Conservation (phyloP, 1,140 invertebrate genomes). For the Leptinotarsa defecta region DNA sequence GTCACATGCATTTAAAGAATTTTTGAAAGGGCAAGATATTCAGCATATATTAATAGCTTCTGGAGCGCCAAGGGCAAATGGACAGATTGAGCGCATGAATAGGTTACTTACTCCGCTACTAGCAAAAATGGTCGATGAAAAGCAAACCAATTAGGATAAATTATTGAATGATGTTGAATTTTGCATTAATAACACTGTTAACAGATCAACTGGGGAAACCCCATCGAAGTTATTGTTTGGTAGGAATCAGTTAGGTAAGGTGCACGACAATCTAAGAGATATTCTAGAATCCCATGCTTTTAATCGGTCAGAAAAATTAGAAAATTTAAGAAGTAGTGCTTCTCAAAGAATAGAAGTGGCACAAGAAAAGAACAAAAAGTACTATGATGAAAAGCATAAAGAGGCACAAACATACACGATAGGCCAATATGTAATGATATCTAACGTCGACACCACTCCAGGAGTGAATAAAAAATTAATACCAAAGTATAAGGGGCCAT, state of each 20-base stretch:
- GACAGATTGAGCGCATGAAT: constrained; percentile 45
- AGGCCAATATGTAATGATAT: constrained; percentile 42
- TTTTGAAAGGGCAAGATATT: constrained; percentile 26
- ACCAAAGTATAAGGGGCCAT: constrained; percentile 43
- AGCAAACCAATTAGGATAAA: constrained; percentile 39
- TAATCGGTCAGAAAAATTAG: constrained; percentile 1
- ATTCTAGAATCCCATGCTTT: constrained; percentile 26
- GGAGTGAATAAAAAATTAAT: constrained; percentile 41
- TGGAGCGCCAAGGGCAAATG: constrained; percentile 36
- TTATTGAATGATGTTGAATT: constrained; percentile 39
- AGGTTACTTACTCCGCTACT: constrained; percentile 38
- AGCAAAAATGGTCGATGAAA: constrained; percentile 25
- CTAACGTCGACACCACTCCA: constrained; percentile 38
- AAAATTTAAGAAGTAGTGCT: neutral
- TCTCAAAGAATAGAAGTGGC: neutral
- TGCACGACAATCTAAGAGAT: neutral
- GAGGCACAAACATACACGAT: constrained; percentile 33
- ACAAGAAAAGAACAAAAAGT: constrained; percentile 7
- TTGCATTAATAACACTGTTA: constrained; percentile 44
- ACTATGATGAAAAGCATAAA: constrained; percentile 34
- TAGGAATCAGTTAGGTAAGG: constrained; percentile 18
- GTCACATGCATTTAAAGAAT: constrained; percentile 33
- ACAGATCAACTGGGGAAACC: constrained; percentile 30
- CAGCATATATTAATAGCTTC: constrained; percentile 32
- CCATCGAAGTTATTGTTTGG: constrained; percentile 10